phyloP scores from a whole-genome alignment of 2,888 invertebrate genomes.

The Clostera curtula region DNA sequence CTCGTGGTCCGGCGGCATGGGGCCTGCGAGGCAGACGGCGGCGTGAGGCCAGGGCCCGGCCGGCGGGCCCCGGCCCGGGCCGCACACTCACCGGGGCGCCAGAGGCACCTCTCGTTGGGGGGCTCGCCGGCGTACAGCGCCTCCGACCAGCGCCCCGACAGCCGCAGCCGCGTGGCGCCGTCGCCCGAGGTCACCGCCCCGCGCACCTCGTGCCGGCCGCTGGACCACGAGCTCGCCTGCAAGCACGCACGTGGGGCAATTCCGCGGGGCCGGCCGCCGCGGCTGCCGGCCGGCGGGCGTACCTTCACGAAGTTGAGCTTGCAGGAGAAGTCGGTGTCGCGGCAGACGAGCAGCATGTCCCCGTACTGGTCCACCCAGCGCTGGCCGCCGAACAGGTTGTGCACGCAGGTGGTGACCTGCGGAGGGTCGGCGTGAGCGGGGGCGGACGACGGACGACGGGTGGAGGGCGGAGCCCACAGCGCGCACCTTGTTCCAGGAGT shows the following conservation, averaged over 20 bases:
- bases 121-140: slow-evolving; percentile 84
- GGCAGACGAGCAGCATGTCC: slow-evolving; percentile 80
- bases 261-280: not conserved
- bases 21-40: slow-evolving; percentile 55
- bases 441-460: no score
- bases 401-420: slow-evolving; percentile 87
- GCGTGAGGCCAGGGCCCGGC: not conserved
- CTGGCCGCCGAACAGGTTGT: slow-evolving; percentile 88
- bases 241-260: not conserved
- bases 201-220: slow-evolving; percentile 84
- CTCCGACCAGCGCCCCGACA: slow-evolving; percentile 90
- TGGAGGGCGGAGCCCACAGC: no score
- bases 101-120: slow-evolving; percentile 82
- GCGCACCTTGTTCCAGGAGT: slow-evolving; percentile 39
- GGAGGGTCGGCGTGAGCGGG: not conserved
- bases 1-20: slow-evolving; percentile 87
- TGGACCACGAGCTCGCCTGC: slow-evolving; percentile 86
- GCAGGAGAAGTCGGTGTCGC: slow-evolving; percentile 78
- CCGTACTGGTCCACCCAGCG: slow-evolving; percentile 93
- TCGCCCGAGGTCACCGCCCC: slow-evolving; percentile 78
- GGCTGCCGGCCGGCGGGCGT: slow-evolving; percentile 16
- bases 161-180: slow-evolving; percentile 70
- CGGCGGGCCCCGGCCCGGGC: no score
- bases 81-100: slow-evolving; percentile 78
- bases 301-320: slow-evolving; percentile 89